phyloP scores from a whole-genome alignment of 1,140 invertebrate species.

The Drosophila quadrilineata region DNA sequence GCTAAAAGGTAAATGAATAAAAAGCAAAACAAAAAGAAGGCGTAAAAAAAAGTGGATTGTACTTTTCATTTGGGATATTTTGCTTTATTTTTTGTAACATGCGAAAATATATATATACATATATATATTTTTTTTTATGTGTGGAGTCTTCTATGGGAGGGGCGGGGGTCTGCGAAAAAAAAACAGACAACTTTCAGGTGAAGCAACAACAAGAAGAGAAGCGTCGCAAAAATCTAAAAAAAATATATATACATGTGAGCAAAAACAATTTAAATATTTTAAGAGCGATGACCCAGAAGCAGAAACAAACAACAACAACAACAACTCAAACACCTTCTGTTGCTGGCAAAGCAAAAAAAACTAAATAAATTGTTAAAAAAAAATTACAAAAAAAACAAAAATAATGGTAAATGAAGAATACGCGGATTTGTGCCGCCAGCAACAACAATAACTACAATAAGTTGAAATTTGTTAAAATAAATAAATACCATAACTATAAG shows the following conservation, averaged over 20 bases:
- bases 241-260: slow-evolving; percentile 52
- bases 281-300: slow-evolving; percentile 77
- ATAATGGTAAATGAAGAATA: slow-evolving; percentile 59
- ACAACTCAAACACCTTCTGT: slow-evolving; percentile 62
- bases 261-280: slow-evolving; percentile 78
- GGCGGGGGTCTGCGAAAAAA: slow-evolving; percentile 40
- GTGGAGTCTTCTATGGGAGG: slow-evolving; percentile 63
- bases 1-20: not conserved
- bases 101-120: slow-evolving; percentile 20
- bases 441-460: slow-evolving; percentile 39
- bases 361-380: slow-evolving; percentile 16
- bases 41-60: slow-evolving; percentile 36
- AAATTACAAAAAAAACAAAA: slow-evolving; percentile 29
- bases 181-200: slow-evolving; percentile 72
- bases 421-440: slow-evolving; percentile 38
- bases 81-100: slow-evolving; percentile 42
- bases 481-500: slow-evolving; percentile 25
- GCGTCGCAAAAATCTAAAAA: slow-evolving; percentile 24
- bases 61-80: too few relatives aligned
- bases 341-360: slow-evolving; percentile 35
- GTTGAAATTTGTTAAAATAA: slow-evolving; percentile 51
- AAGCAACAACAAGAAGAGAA: slow-evolving; percentile 50
- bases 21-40: slow-evolving; percentile 2
- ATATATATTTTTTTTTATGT: slow-evolving; percentile 30
- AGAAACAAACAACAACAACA: slow-evolving; percentile 32